phyloP scores from a whole-genome alignment of 2,888 invertebrate species.

The Agrochola macilenta region DNA sequence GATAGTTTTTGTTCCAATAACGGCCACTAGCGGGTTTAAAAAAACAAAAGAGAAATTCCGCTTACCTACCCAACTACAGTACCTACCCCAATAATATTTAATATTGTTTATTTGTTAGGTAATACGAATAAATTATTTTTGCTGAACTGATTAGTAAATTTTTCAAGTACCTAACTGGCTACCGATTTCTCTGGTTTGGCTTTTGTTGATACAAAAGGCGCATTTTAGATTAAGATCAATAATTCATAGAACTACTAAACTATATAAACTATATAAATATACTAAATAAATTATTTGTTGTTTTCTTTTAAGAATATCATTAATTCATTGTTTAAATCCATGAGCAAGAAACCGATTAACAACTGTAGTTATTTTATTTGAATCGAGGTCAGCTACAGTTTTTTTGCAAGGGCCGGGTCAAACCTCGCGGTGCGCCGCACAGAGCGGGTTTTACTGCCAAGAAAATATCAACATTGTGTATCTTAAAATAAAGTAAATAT shows the following conservation, averaged over 20 bases:
- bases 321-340: constrained; percentile 19
- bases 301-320: constrained; percentile 34
- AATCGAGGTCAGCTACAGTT: constrained; percentile 45
- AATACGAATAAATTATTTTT: neutral
- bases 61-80: neutral
- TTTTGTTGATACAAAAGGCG: neutral
- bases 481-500: too few relatives aligned
- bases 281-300: neutral
- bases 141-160: neutral
- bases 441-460: too few relatives aligned
- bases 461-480: neutral
- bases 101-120: neutral
- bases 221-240: neutral
- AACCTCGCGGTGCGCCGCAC: neutral
- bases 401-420: constrained; percentile 41
- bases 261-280: too few relatives aligned
- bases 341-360: constrained; percentile 15
- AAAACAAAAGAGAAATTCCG: neutral
- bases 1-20: constrained; percentile 21
- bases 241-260: neutral
- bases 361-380: constrained; percentile 4
- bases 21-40: constrained; percentile 1
- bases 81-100: neutral
- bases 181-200: neutral
- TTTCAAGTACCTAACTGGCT: neutral